These are phyloP conservation scores for Arctocebus calabarensis DNA, from an alignment of 2,797 vertebrate species.

Conservation along the genomic window DNA sequence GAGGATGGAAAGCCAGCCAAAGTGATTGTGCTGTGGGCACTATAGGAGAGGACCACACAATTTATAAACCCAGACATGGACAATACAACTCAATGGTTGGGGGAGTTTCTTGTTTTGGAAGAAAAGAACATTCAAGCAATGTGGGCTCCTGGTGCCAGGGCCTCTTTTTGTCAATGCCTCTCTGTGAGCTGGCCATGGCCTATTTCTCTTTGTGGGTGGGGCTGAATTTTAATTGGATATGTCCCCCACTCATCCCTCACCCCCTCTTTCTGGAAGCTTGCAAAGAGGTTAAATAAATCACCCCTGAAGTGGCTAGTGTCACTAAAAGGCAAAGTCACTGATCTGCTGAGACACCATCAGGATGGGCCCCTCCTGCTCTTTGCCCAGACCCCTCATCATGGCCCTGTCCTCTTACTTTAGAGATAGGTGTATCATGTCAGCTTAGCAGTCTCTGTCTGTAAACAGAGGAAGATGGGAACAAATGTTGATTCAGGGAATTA, in stretches of 20 bases:
- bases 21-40: not conserved
- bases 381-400: not conserved
- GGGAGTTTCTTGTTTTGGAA: constrained; percentile 39
- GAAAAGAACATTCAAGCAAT: constrained; percentile 52
- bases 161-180: constrained; percentile 54
- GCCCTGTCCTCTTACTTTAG: not conserved
- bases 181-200: constrained; percentile 77
- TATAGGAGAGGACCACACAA: not conserved
- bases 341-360: not conserved
- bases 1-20: not conserved
- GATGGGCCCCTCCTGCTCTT: not conserved
- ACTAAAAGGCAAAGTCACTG: constrained; percentile 28
- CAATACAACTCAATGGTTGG: not conserved
- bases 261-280: constrained; percentile 50
- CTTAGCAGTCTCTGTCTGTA: not conserved
- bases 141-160: constrained; percentile 24
- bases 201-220: constrained; percentile 67
- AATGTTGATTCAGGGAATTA: constrained; percentile 74
- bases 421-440: not conserved
- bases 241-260: not conserved
- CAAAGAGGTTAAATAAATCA: constrained; percentile 18
- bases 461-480: constrained; percentile 42
- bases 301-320: not conserved
- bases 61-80: not conserved
- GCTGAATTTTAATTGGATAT: constrained; percentile 64